Base-by-base conservation (phyloP, 2,113 vertebrate genomes). In the Pithys albifrons region DNA sequence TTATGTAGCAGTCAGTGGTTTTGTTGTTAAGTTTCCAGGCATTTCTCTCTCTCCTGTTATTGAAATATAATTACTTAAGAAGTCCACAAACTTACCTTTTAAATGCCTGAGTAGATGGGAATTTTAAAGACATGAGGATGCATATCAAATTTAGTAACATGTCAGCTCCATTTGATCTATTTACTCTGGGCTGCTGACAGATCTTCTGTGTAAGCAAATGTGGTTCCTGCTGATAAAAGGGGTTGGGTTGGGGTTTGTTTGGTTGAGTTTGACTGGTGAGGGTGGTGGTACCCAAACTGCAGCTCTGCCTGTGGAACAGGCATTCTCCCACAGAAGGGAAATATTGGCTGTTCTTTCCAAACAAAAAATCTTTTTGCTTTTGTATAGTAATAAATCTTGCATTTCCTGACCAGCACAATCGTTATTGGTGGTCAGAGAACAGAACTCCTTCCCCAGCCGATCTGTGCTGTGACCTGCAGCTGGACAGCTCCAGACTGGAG, bases 121-220 rank as follows among this genome's bases (percentile, higher is more conserved):
- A 62, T 96, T 97, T 93, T 93, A 93, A 96, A 95, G 91, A 70
- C 95, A 79, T 33, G 19, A 95, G 94, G 70, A 82, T 91, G 91
- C 29, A 55, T 83, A 67, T 84, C 85, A 88, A 81, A 74, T 88
- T 74, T 74, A 74, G 83, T 57, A 78, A 88, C 54, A 14, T 19
- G 71, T 89, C 95, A 92, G 93, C 92, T 85, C 79, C 69, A 33
- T 92, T 92, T 91, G 91, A 94, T 96, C 90, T 88, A 52, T 85
- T 90, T 91, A 72, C 87, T 69, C 61, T 48, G 82, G 59, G 83
- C 69, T 88, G 64, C 82, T 90, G 91, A 91, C 91, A 91, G 74
- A 67, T 80, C 78, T 80, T 54, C 81, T 88, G 17, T 57, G 74
- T 80, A 88, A 96, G 85, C 90, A 96, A 71, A 72, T 64, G 43